phyloP scores from a whole-genome alignment of 2,888 invertebrate genomes.

The Metalampra italica region DNA sequence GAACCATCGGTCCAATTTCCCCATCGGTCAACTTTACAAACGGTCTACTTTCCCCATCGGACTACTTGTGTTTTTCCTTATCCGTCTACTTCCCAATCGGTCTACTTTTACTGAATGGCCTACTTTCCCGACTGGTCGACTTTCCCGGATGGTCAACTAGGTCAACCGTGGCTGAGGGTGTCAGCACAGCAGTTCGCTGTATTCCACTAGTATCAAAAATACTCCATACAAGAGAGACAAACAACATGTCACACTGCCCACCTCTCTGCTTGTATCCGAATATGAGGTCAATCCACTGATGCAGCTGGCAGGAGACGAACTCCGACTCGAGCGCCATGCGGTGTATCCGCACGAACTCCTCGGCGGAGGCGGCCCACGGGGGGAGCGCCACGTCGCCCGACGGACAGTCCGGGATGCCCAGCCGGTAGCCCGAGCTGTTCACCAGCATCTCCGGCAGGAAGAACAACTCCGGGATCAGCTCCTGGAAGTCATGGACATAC shows the following conservation, averaged over 20 bases:
- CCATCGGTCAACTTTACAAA: too few relatives aligned
- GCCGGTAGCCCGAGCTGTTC: conserved; percentile 87
- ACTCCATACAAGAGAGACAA: too few relatives aligned
- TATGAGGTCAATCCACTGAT: conserved; percentile 99
- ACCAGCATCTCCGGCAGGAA: conserved; percentile 99
- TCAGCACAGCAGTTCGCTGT: too few relatives aligned
- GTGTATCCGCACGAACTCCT: conserved; percentile 98
- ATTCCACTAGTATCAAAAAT: too few relatives aligned
- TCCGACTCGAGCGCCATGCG: conserved; percentile 99
- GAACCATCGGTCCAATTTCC: too few relatives aligned
- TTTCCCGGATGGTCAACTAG: too few relatives aligned
- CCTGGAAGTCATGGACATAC: conserved; percentile 74
- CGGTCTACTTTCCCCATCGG: too few relatives aligned
- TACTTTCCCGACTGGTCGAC: too few relatives aligned
- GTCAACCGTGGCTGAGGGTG: too few relatives aligned
- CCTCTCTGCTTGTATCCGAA: conserved; percentile 99
- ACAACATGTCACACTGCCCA: conserved; percentile 30
- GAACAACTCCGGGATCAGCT: conserved; percentile 98
- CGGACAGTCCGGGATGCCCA: conserved; percentile 93
- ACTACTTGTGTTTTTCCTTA: too few relatives aligned
- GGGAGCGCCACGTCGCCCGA: conserved; percentile 93
- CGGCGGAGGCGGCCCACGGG: conserved; percentile 97
- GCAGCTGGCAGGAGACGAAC: conserved; percentile 99
- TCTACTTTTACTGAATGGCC: too few relatives aligned
- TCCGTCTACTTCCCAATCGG: too few relatives aligned